phyloP scores from a whole-genome alignment of 1,140 invertebrate species.

The Brachionus plicatilis region DNA sequence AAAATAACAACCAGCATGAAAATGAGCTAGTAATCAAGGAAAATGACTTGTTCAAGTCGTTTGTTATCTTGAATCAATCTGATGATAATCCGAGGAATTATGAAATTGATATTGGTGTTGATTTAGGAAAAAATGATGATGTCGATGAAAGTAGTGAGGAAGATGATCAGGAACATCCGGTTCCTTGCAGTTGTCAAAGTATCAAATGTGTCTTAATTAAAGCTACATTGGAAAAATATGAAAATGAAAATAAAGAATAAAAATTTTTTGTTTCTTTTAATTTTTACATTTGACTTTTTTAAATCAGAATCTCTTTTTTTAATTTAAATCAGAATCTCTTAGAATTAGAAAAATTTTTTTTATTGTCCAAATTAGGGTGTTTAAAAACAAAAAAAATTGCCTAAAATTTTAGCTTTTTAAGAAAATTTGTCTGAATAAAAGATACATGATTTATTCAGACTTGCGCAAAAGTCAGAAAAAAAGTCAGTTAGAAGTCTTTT shows the following conservation, averaged over 20 bases:
- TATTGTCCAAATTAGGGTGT: too few species aligned
- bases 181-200: conserved; percentile 25
- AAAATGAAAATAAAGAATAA: conserved; percentile 30
- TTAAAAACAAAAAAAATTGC: too few species aligned
- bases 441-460: too few species aligned
- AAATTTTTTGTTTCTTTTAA: background rate
- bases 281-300: background rate
- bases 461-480: too few species aligned
- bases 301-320: background rate
- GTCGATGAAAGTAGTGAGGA: background rate
- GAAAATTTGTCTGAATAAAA: too few species aligned
- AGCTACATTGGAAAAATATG: conserved; percentile 40
- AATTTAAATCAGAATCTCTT: background rate
- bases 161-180: conserved; percentile 19
- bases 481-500: too few species aligned
- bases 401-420: too few species aligned
- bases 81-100: conserved; percentile 32
- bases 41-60: background rate
- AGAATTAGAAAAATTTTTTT: too few species aligned
- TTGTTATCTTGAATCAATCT: conserved; percentile 32
- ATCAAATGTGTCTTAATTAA: conserved; percentile 30
- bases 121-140: background rate
- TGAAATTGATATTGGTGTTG: conserved; percentile 18
- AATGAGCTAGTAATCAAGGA: background rate
- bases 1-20: background rate